phyloP scores from a whole-genome alignment of 1,140 invertebrate species.

The Bombyx mandarina region DNA sequence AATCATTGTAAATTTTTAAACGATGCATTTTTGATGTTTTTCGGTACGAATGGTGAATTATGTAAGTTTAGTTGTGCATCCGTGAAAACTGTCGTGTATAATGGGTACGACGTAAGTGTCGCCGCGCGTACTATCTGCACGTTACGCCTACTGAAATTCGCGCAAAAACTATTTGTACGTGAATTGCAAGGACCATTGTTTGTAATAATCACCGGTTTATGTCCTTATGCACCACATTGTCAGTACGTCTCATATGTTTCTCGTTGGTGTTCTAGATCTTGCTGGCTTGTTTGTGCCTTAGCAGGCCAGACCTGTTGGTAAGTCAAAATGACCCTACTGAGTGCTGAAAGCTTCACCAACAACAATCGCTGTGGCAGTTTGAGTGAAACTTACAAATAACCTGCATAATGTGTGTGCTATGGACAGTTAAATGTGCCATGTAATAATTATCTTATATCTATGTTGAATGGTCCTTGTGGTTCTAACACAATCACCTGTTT shows the following conservation, averaged over 20 bases:
- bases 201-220: slow-evolving; percentile 38
- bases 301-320: slow-evolving; percentile 79
- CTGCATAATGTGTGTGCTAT: slow-evolving; percentile 63
- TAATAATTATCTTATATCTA: slow-evolving; percentile 52
- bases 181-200: slow-evolving; percentile 68
- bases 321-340: slow-evolving; percentile 63
- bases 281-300: slow-evolving; percentile 79
- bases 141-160: slow-evolving; percentile 47
- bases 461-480: slow-evolving; percentile 70
- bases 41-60: slow-evolving; percentile 47
- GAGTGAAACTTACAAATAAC: slow-evolving; percentile 58
- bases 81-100: slow-evolving; percentile 29
- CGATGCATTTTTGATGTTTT: slow-evolving; percentile 46
- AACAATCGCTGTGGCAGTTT: slow-evolving; percentile 58
- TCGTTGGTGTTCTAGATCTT: slow-evolving; percentile 75
- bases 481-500: slow-evolving; percentile 47
- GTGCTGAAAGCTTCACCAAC: slow-evolving; percentile 56
- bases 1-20: slow-evolving; percentile 48
- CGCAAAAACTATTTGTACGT: slow-evolving; percentile 62
- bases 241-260: slow-evolving; percentile 55
- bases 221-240: slow-evolving; percentile 55
- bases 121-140: slow-evolving; percentile 33
- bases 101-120: slow-evolving; percentile 39
- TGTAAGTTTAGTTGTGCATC: slow-evolving; percentile 49
- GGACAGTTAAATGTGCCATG: slow-evolving; percentile 41